These are phyloP conservation scores for Electrona antarctica DNA, from an alignment of 2,113 vertebrate species.

Conservation along the genomic window DNA sequence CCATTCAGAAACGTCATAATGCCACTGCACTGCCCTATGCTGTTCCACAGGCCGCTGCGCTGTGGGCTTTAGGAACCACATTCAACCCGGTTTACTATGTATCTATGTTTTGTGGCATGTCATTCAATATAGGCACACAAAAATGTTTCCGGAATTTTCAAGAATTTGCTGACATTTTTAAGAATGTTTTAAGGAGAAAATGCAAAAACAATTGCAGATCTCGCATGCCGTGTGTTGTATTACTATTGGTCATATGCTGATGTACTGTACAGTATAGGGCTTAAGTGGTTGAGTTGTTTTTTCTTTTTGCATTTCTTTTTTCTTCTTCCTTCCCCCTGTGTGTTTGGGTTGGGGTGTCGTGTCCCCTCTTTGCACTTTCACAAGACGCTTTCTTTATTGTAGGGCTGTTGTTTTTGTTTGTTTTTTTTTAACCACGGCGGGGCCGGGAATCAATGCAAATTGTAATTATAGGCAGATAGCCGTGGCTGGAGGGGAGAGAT, in stretches of 20 bases:
- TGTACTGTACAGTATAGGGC: too few relatives aligned
- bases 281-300: too few relatives aligned
- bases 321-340: constrained; percentile 31
- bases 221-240: too few relatives aligned
- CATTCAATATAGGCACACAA: too few relatives aligned
- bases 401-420: constrained; percentile 20
- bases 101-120: too few relatives aligned
- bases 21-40: constrained; percentile 46
- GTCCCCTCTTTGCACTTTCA: constrained; percentile 62
- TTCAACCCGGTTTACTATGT: too few relatives aligned
- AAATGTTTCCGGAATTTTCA: too few relatives aligned
- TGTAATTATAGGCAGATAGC: constrained; percentile 76
- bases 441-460: constrained; percentile 69
- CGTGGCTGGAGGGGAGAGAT: constrained; percentile 73
- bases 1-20: constrained; percentile 82
- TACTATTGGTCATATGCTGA: too few relatives aligned
- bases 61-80: too few relatives aligned
- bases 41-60: constrained; percentile 55
- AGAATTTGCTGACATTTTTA: too few relatives aligned
- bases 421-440: constrained; percentile 55
- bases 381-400: constrained; percentile 66
- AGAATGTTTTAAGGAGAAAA: too few relatives aligned
- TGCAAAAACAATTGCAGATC: too few relatives aligned
- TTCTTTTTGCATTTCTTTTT: not conserved
- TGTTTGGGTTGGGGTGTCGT: constrained; percentile 61